Evolutionary conservation across 2,888 invertebrate genomes (phyloP), one percentile per base, ranked within the genome.

Genomic region (Lasioglossum calceatum): DNA sequence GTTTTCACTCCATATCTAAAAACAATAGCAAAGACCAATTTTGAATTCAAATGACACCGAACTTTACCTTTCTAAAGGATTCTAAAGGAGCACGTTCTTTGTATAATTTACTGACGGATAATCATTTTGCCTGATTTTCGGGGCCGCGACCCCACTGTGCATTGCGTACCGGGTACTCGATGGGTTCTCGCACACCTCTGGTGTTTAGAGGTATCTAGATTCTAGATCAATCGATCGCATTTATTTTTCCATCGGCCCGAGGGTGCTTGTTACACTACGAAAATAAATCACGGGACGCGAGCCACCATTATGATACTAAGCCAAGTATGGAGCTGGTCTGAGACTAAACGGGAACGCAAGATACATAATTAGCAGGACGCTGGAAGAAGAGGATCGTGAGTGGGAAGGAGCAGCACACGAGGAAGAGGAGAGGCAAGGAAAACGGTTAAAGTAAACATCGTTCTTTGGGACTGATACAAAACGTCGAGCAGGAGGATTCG

Each of bases 401-500:
- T 16, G 50, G 16, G 16, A 27, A 14, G 36, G 36, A 71, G n/a
- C 16, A 44, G 72, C 39, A n/a, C 39, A n/a, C 36, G 36, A 23
- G 44, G 79, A 39, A 14, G 12, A 23, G 42, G 19, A 42, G 7
- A 75, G 67, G 5, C n/a, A 14, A 23, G 82, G 39, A 54, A 81
- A 71, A 67, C 61, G 58, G 78, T 16, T 64, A 84, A 87, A 79
- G 88, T 79, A 85, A 82, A 86, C 81, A 88, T 83, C 77, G 83
- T 61, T 71, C 71, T 44, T 39, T 42, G 72, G n/a, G 64, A 75
- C n/a, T 27, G 36, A 47, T 64, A 78, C 78, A 42, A 71, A 80
- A 80, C 75, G 77, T 39, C 19, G 39, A 58, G n/a, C 54, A 64
- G 70, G 76, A 72, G 80, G 79, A 87, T 83, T 78, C 80, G 81